Conservation (phyloP, 2,797 vertebrate genomes). For the Chaunax sp. region DNA sequence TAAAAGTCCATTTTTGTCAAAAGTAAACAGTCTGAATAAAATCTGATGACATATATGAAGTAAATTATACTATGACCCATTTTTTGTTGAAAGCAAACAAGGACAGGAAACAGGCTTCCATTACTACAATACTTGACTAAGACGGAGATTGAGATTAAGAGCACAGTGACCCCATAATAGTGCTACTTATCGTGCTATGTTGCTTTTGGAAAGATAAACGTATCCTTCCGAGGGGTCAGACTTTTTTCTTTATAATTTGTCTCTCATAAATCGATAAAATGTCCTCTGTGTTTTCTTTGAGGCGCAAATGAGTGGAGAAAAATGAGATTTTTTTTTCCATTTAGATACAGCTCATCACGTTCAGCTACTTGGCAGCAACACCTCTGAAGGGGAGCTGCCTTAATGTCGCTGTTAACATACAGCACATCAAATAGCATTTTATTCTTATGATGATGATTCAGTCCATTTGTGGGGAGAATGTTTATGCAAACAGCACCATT, state of each 20-base stretch:
- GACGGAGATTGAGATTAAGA: no score
- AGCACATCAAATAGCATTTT: conserved; percentile 1
- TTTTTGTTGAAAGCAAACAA: conserved; percentile 23
- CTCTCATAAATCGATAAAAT: conserved; percentile 59
- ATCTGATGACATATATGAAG: background rate
- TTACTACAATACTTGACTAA: no score
- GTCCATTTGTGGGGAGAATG: background rate
- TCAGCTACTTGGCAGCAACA: conserved; percentile 16
- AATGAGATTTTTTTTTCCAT: conserved; percentile 24
- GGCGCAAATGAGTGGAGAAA: conserved; percentile 41
- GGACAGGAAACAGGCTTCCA: no score
- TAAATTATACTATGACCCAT: no score
- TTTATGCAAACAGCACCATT: conserved; percentile 11
- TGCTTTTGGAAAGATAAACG: conserved; percentile 56
- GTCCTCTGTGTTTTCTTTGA: conserved; percentile 47
- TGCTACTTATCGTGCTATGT: background rate
- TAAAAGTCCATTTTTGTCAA: background rate
- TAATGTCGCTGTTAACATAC: conserved; percentile 13
- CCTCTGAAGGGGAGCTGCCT: conserved; percentile 14
- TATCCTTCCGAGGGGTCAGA: conserved; percentile 60
- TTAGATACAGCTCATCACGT: conserved; percentile 47
- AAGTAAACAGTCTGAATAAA: conserved; percentile 8
- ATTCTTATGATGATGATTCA: conserved; percentile 7
- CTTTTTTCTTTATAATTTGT: conserved; percentile 59
- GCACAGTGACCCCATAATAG: conserved; percentile 9